Base-by-base conservation (phyloP, 2,797 vertebrate species). In the Hephaestus fuliginosus region DNA sequence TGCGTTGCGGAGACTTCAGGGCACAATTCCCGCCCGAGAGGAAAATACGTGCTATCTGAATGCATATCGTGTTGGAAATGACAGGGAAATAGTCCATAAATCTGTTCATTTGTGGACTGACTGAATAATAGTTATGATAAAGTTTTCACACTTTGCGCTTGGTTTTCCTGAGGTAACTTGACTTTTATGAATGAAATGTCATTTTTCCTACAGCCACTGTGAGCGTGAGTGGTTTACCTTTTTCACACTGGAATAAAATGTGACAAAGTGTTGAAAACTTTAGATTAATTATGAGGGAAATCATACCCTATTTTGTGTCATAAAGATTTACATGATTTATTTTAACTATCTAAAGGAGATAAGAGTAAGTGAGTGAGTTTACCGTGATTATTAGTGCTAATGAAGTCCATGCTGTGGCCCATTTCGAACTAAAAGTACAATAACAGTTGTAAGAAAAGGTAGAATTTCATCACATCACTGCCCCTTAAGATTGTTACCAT, bases 21-120 rank as follows among this genome's bases (percentile, higher is more conserved):
- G 53, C 15, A 36, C 44, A 55, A 53, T 71, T 68, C 57, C 39
- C 25, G 68, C 52, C 46, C 1, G 1, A 65, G 65, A 61, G 80
- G 56, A 66, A 67, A 85, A 79, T 65, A 8, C 61, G 28, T 56
- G 81, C 66, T 30, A 28, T 85, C 56, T 67, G 75, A 86, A 84
- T 69, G 60, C 39, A 43, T 60, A 20, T 58, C 1, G 4, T 2
- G 66, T 11, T 43, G 73, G 46, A 33, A 53, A 66, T 58, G 9
- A 49, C 28, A 10, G 28, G 61, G 55, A 78, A 25, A 58, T 52
- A 25, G 6, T 49, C 39, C 41, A 6, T 6, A 44, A 60, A 71
- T 33, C 52, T 73, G 64, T 39, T 64, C 20, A 41, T 74, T 12
- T 43, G 25, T 25, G 36, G 36, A 17, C 3, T 25, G n/a, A 20